Conservation (phyloP, 2,113 vertebrate species). For the Cygnus atratus region DNA sequence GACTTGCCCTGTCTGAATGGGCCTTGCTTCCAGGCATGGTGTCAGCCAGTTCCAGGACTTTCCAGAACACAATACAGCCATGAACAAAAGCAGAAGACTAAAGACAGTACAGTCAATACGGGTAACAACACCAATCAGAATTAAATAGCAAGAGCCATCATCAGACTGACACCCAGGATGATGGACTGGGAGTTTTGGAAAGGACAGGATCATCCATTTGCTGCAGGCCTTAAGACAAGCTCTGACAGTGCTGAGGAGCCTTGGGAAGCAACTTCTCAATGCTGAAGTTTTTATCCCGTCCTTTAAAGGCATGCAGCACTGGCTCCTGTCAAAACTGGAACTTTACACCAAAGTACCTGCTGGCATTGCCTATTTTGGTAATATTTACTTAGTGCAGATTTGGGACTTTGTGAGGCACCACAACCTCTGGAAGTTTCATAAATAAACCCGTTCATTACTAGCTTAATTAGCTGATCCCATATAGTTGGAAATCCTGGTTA, state of each 20-base stretch:
- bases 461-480: not conserved
- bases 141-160: not conserved
- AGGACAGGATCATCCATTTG: not conserved
- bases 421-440: not conserved
- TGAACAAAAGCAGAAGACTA: not conserved
- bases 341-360: not conserved
- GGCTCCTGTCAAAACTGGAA: not conserved
- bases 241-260: not conserved
- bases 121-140: not conserved
- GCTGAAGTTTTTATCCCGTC: not conserved
- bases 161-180: not conserved
- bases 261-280: not conserved
- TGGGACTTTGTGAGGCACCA: not conserved
- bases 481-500: not conserved
- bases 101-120: not conserved
- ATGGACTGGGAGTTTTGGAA: not conserved
- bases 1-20: not conserved
- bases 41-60: not conserved
- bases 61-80: not conserved
- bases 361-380: not conserved
- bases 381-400: not conserved
- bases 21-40: not conserved
- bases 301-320: not conserved
- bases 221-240: not conserved
- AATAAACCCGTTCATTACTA: not conserved